Evolutionary conservation across 2,797 vertebrate species (phyloP), one percentile per base, ranked within the genome.

Genomic region (Hemibagrus guttatus): DNA sequence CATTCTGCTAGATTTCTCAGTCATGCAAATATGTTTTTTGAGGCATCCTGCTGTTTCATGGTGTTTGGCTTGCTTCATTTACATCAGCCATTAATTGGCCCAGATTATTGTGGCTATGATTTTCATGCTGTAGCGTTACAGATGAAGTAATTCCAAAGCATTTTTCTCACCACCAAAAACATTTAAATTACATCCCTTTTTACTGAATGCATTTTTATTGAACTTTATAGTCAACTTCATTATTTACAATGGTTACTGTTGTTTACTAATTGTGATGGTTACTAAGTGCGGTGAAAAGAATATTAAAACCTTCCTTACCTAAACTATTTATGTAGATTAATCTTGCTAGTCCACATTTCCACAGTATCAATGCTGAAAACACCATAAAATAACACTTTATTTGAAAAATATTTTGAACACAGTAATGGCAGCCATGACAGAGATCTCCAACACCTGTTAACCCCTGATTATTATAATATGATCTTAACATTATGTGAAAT

Each of bases 91-190:
- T n/a, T 64, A 81, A 81, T 63, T 81, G 59, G 39, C 39, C 58
- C 79, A 49, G 14, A 63, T 81, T 81, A 81, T 64, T 63, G 9
- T 81, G 35, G 58, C n/a, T 81, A 81, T 42, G 23, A 81, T 81
- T 63, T 46, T 64, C 23, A 64, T 46, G 39, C 31, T 39, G 35
- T 39, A 26, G 35, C 3, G 2, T 42, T 80, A 80, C 23, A 61
- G 56, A 79, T 26, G 8, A 39, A 79, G 54, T 59, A 79, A 79
- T 35, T 79, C 31, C 54, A 59, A 79, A 23, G 2, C 5, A 58
- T 35, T 78, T 4, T 58, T 28, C 75, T 78, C 17, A 78, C 52
- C 4, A 6, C 54, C 4, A 35, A 23, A 78, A 79, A 19, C 0
- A 35, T 35, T 78, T 21, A 31, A 78, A 19, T 31, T 13, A 56